Evolutionary conservation across 2,888 invertebrate genomes (phyloP).

Genomic region (Pristionchus mayeri): DNA sequence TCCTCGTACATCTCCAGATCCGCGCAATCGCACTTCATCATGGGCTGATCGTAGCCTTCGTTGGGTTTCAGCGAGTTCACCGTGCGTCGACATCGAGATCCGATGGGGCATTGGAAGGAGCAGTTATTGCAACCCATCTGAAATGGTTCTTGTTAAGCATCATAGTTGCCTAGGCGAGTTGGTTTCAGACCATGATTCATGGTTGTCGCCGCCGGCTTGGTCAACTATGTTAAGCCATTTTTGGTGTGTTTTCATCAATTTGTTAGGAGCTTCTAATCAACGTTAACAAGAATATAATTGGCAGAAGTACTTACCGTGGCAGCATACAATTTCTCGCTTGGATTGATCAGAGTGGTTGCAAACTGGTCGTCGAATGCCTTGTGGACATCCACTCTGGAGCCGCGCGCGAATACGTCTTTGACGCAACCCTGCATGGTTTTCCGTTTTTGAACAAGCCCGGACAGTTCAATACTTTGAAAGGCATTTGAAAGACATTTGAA

Average conservation of each 20-base stretch:
- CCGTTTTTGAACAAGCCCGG: too few species aligned
- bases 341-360: constrained; percentile 53
- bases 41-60: not conserved
- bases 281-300: too few species aligned
- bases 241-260: too few species aligned
- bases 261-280: too few species aligned
- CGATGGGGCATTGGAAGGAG: not conserved
- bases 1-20: constrained; percentile 42
- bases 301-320: constrained; percentile 24
- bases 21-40: constrained; percentile 27
- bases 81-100: constrained; percentile 38
- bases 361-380: constrained; percentile 56
- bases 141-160: not conserved
- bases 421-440: constrained; percentile 59
- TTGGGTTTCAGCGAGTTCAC: too few species aligned
- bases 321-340: constrained; percentile 48
- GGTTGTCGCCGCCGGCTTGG: too few species aligned
- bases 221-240: too few species aligned
- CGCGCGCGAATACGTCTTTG: constrained; percentile 60
- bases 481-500: too few species aligned
- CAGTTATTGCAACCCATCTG: constrained; percentile 48
- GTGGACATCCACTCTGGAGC: constrained; percentile 55
- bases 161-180: too few species aligned
- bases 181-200: too few species aligned
- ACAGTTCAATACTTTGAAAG: too few species aligned